Evolutionary conservation across 2,113 vertebrate genomes (phyloP), one percentile per base, ranked within the genome.

Genomic region (Heterocephalus glaber): DNA sequence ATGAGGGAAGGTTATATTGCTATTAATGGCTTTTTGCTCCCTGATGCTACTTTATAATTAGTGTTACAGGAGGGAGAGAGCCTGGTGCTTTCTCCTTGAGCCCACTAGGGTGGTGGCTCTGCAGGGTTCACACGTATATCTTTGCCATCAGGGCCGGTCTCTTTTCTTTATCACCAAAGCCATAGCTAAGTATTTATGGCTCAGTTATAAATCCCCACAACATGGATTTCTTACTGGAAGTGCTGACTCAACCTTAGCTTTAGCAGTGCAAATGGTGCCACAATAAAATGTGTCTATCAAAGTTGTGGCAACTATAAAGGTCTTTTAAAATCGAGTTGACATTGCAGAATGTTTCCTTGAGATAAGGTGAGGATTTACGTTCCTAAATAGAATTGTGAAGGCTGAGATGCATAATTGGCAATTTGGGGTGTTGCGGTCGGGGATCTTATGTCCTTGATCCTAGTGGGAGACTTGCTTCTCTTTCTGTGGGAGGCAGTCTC

Each of bases 291-390:
- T 84, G 80, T 97, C 88, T 94, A 96, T 97, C 97, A 97, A 79
- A 97, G 96, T 94, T 93, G 97, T 97, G 95, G 91, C 3, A 8
- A 95, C 95, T 81, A 58, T 76, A 96, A 96, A 97, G 93, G 76
- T 93, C 97, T 96, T 95, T 96, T 66, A 93, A 92, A 94, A 96
- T 95, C 6, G 41, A 92, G 95, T 95, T 96, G 96, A 96, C 92
- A 92, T 68, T 89, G 95, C 72, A 87, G 96, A 49, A 86, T 97
- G 97, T 97, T 97, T 96, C 85, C 95, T 68, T 24, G 95, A 88
- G 97, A 97, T 98, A 97, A 97, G 97, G 85, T 94, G 90, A 95
- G 70, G 92, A 97, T 98, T 98, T 97, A 97, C 24, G 35, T 95
- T 80, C 92, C 95, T 97, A 96, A 94, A 96, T 92, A 90, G 97